Base-by-base conservation (phyloP, 2,888 invertebrate genomes). In the Eurytoma californica region DNA sequence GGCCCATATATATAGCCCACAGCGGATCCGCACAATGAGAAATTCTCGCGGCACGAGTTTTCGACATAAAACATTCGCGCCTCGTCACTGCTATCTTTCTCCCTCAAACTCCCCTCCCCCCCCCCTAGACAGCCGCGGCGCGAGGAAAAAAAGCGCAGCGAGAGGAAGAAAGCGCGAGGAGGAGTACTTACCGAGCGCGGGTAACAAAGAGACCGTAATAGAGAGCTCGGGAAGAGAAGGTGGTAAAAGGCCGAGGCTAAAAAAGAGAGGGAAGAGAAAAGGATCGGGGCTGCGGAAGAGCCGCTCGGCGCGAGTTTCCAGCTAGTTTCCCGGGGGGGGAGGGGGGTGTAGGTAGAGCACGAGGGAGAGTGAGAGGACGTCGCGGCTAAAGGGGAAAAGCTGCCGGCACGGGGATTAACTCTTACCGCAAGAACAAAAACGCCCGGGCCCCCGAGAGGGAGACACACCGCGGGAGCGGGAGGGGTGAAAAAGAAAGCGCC, bases 381-480 rank as follows among this genome's bases (percentile, higher is more conserved):
- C 67, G n/a, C 2, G 70, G 65, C 3, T 51, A 60, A 68, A 69
- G 55, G 81, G 83, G 81, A 84, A 84, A 86, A 87, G 86, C 86
- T 87, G 84, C 82, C 81, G 79, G 80, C 80, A 81, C 84, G 83
- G 77, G 86, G 86, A 88, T 88, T 87, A 88, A 86, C 87, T 87
- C 85, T 84, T 83, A 83, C 81, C 79, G 78, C 83, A 72, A 80
- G 83, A 84, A 86, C 85, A 87, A 87, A 88, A 88, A 88, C 84
- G 55, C 24, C 47, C 53, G 57, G 78, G 20, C 53, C 39, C 39
- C 39, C 39, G 39, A 51, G 49, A 58, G 69, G 28, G 67, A 66
- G 20, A 18, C 39, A 39, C 39, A 53, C 18, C 9, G 39, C 58
- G 57, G 18, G 68, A 47, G 65, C 18, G 49, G 51, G n/a, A 58